Conservation (phyloP, 2,113 vertebrate species). For the Phasianus colchicus region DNA sequence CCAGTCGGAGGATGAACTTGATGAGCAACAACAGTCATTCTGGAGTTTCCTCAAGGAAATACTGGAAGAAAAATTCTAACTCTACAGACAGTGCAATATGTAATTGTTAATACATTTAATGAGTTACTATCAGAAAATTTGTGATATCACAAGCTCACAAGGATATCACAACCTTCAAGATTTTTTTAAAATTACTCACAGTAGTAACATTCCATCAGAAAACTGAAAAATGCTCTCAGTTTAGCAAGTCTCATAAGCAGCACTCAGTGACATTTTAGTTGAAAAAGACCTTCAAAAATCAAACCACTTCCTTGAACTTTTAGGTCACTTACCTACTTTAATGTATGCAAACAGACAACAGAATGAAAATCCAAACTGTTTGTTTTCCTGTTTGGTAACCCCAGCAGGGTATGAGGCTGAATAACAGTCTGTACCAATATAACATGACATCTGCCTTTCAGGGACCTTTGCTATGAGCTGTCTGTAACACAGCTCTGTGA, state of each 20-base stretch:
- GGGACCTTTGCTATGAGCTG: not conserved
- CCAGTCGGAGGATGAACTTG: not conserved
- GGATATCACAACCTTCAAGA: not conserved
- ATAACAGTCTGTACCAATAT: not conserved
- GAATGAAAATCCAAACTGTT: not conserved
- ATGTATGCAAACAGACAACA: not conserved
- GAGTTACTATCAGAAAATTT: not conserved
- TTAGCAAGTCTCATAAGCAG: not conserved
- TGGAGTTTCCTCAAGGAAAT: not conserved
- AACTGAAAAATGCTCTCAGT: fast-evolving
- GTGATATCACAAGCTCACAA: not conserved
- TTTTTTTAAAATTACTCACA: not conserved
- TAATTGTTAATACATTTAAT: not conserved
- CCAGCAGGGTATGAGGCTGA: not conserved
- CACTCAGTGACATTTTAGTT: not conserved
- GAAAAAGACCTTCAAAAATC: not conserved
- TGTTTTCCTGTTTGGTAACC: not conserved
- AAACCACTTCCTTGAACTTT: not conserved
- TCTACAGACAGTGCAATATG: not conserved
- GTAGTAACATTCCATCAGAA: not conserved
- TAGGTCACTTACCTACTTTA: not conserved
- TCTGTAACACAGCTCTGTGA: not conserved
- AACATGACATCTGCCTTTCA: conserved; percentile 14
- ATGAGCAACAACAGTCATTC: not conserved
- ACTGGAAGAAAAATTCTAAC: not conserved